Conservation (phyloP, 2,797 vertebrate genomes). For the Rhincodon typus region DNA sequence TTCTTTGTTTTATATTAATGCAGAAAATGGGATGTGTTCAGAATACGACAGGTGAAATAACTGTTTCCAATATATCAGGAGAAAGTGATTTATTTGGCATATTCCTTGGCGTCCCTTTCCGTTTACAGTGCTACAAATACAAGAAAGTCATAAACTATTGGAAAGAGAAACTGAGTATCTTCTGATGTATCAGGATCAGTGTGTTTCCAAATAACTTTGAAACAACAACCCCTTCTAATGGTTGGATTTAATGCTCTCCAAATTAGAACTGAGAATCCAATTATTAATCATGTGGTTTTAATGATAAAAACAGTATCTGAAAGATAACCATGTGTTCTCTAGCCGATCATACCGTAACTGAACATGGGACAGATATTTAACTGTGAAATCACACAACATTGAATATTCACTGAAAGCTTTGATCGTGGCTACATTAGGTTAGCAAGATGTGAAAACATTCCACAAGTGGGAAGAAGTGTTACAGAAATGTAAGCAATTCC, state of each 20-base stretch:
- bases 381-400: not conserved
- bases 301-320: slow-evolving; percentile 8
- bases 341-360: not conserved
- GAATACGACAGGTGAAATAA: not conserved
- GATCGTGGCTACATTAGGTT: not conserved
- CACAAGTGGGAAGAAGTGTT: not conserved
- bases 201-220: not conserved
- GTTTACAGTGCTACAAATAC: not conserved
- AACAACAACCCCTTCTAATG: not conserved
- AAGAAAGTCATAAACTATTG: not conserved
- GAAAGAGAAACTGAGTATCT: not conserved
- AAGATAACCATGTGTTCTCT: not conserved
- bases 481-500: not conserved
- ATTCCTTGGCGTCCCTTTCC: not conserved
- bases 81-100: not conserved
- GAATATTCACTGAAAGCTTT: not conserved
- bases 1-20: too few species aligned
- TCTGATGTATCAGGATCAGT: not conserved
- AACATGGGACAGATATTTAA: too few species aligned
- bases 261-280: not conserved
- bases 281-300: not conserved
- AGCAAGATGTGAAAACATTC: not conserved
- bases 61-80: not conserved
- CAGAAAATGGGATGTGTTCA: not conserved
- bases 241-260: not conserved